Evolutionary conservation across 2,113 vertebrate genomes (phyloP).

Genomic region (Elanus axillaris): DNA sequence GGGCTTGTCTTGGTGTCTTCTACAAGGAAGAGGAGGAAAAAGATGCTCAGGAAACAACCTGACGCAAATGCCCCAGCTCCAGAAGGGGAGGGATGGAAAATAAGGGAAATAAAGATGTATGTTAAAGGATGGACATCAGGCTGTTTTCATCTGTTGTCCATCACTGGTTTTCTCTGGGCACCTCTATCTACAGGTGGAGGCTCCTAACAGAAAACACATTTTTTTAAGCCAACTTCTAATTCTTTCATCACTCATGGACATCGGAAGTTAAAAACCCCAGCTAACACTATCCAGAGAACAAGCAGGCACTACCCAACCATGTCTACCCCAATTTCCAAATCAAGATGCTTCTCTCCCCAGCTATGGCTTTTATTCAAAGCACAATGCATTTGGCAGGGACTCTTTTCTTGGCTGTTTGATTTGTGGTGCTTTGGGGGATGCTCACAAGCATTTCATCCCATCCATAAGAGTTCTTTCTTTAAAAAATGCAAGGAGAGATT

Average conservation of each 20-base stretch:
- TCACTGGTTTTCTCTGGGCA: not conserved
- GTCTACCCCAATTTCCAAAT: not conserved
- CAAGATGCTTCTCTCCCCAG: not conserved
- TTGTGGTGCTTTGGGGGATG: not conserved
- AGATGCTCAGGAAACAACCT: not conserved
- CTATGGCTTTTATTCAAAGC: not conserved
- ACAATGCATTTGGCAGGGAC: not conserved
- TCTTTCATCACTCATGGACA: not conserved
- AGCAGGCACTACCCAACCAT: not conserved
- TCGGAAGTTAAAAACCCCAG: not conserved
- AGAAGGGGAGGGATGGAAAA: not conserved
- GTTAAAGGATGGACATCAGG: not conserved
- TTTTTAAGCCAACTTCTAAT: not conserved
- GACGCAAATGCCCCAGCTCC: not conserved
- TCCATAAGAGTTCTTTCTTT: not conserved
- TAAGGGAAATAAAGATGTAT: not conserved
- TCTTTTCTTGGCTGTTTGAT: not conserved
- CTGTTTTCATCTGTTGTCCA: not conserved
- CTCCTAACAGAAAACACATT: not conserved
- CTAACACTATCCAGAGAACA: not conserved
- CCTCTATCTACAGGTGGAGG: not conserved
- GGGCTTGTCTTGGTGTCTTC: not conserved
- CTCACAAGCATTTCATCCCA: not conserved
- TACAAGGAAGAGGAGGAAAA: not conserved
- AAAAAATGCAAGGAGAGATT: not conserved